Conservation (phyloP, 2,113 vertebrate genomes). For the Phoxinus phoxinus region DNA sequence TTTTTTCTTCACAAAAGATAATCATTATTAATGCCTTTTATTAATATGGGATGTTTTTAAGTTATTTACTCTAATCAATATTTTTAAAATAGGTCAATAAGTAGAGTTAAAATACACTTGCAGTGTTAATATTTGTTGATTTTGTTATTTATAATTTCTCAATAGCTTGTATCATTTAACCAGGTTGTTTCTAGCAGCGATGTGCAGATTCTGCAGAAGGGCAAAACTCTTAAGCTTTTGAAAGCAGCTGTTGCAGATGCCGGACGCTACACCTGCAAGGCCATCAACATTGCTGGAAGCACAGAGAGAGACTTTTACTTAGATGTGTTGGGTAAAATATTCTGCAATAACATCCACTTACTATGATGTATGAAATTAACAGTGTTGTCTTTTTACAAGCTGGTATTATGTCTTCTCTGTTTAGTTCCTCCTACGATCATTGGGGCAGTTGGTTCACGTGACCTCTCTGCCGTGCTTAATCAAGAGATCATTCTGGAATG, state of each 20-base stretch:
- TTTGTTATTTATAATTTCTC: neutral
- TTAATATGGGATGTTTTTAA: neutral
- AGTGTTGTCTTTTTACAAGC: neutral
- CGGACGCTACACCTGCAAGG: constrained; percentile 90
- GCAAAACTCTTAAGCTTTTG: constrained; percentile 86
- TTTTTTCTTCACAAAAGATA: neutral
- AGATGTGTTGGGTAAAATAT: constrained; percentile 84
- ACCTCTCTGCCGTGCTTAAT: constrained; percentile 82
- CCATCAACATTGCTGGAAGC: constrained; percentile 89
- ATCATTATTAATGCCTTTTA: neutral
- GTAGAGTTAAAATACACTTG: neutral
- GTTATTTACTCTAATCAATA: neutral
- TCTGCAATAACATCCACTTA: neutral
- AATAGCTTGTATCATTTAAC: constrained; percentile 52
- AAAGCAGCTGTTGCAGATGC: constrained; percentile 77
- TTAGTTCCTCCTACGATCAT: constrained; percentile 88
- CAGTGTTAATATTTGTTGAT: neutral
- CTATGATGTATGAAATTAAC: neutral
- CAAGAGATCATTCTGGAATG: constrained; percentile 85
- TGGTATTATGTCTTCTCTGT: constrained; percentile 34
- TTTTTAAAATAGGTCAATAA: neutral
- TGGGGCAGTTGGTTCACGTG: constrained; percentile 68
- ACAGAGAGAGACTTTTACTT: constrained; percentile 87
- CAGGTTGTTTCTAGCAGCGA: constrained; percentile 82
- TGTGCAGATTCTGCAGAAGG: constrained; percentile 82